Base-by-base conservation (phyloP, 2,797 vertebrate species). In the Acanthurus leucopareius region DNA sequence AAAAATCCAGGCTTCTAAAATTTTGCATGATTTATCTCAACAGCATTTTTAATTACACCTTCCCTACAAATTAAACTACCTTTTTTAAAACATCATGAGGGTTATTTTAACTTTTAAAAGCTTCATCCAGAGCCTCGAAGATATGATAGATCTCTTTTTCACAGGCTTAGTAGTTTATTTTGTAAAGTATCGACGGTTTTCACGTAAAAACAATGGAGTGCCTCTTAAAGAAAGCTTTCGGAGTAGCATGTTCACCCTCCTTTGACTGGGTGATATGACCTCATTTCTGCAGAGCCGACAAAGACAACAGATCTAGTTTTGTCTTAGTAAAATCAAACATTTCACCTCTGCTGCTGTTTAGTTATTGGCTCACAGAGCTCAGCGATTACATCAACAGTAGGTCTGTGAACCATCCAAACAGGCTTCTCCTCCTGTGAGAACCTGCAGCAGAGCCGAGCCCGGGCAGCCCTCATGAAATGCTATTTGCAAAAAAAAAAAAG, bases 401-500 rank as follows among this genome's bases (percentile, higher is more conserved):
- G 47, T 52, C 25, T 63, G 61, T 52, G 38, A 69, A 38, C 40
- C 8, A 16, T 57, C 58, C 58, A 69, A 63, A 57, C 54, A 10
- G 4, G n/a, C 19, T 19, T 49, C 49, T 75, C 19, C 35, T 60
- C 20, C 35, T 35, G 32, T 48, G 14, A 32, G 52, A 52, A 35
- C 57, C 25, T 6, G 3, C 63, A 8, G 7, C 10, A 10, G 10
- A 19, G 58, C 60, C 16, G 44, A 19, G 38, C 49, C 52, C 54
- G 11, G 16, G 16, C 54, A 15, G 16, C 19, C 45, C 48, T 52
- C 15, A 7, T 53, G 1, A 42, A 65, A 73, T 13, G n/a, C 38
- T 44, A 38, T 38, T 52, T 51, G 19, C 32, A 28, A n/a, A n/a
- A 14, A 40, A 14, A 40, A 19, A 32, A 10, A 38, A n/a, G 1